Base-by-base conservation (phyloP, 2,888 invertebrate species). In the Acleris laterana region DNA sequence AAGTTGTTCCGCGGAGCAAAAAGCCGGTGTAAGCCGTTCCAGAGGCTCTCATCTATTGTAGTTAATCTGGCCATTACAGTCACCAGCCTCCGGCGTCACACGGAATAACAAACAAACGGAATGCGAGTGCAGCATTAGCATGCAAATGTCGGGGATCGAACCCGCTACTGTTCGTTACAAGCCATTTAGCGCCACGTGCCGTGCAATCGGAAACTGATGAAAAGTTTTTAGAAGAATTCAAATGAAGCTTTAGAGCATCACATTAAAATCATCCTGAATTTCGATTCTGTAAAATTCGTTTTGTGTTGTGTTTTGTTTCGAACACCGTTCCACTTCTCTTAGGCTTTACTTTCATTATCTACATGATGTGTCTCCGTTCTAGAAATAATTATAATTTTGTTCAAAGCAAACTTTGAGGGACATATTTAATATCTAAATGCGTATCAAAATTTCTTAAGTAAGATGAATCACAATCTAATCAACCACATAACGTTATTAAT, bases 31-130 rank as follows among this genome's bases (percentile, higher is more conserved):
- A 22, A 50, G 17, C 22, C 20, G 50, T 22, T 22, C 17, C n/a
- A n/a, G 28, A 25, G 51, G 20, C 20, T 28, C 51, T 25, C 25
- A 48, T 32, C 28, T 28, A 19, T 49, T 62, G 55, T 17, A 22
- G 48, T 57, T 51, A 51, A 50, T 50, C 53, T 38, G 44, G 13
- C 22, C 19, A 32, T 53, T 46, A 51, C 57, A 42, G 19, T 49
- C 50, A 25, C 38, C 50, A 25, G 58, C 25, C 46, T 46, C 49
- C 53, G 20, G 17, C 32, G 51, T 44, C 50, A 63, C 56, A 63
- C 49, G 42, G 62, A 63, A 62, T 62, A 51, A 32, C 53, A 53
- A 52, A 59, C 63, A 63, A 59, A 59, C 63, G 63, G 58, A 63
- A 63, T 49, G 52, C 58, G 57, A 63, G 52, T 38, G 22, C 22